These are phyloP conservation scores for Drosophila busckii DNA, from an alignment of 1,140 invertebrate species.

Conservation along the genomic window DNA sequence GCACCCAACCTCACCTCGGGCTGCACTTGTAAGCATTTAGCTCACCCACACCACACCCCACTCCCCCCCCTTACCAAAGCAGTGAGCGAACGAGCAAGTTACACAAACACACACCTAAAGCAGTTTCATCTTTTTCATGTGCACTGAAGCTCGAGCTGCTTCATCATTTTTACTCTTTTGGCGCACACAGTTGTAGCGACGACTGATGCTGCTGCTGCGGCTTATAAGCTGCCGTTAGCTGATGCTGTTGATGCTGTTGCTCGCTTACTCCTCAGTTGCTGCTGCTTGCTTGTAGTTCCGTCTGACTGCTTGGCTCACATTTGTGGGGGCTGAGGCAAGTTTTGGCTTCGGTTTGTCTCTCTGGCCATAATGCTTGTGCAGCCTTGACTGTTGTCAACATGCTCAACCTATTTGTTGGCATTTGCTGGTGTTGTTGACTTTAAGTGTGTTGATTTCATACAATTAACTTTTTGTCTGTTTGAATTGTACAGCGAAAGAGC, in stretches of 20 bases:
- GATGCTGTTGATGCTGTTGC: constrained; percentile 29
- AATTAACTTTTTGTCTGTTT: constrained; percentile 75
- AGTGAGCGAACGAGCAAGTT: too few relatives aligned
- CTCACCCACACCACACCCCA: too few relatives aligned
- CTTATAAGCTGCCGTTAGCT: constrained; percentile 39
- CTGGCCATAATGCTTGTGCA: constrained; percentile 61
- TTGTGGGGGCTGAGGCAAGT: constrained; percentile 4
- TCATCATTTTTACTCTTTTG: constrained; percentile 62
- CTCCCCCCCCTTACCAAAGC: too few relatives aligned
- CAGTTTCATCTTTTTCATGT: constrained; percentile 70
- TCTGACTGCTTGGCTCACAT: constrained; percentile 12
- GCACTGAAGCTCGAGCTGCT: constrained; percentile 46
- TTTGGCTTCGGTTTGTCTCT: constrained; percentile 20
- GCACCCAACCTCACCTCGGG: constrained; percentile 2
- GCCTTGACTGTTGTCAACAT: constrained; percentile 71
- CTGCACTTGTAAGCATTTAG: constrained; percentile 57
- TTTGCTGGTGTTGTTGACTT: constrained; percentile 60
- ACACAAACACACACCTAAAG: constrained; percentile 23
- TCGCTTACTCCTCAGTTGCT: constrained; percentile 44
- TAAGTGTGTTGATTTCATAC: constrained; percentile 75
- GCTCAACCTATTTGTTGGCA: constrained; percentile 52
- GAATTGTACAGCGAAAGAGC: too few relatives aligned
- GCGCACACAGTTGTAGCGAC: constrained; percentile 2
- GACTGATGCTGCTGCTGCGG: constrained; percentile 39
- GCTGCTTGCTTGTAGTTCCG: constrained; percentile 10